Conservation (phyloP, 2,113 vertebrate genomes). For the Hucho hucho region DNA sequence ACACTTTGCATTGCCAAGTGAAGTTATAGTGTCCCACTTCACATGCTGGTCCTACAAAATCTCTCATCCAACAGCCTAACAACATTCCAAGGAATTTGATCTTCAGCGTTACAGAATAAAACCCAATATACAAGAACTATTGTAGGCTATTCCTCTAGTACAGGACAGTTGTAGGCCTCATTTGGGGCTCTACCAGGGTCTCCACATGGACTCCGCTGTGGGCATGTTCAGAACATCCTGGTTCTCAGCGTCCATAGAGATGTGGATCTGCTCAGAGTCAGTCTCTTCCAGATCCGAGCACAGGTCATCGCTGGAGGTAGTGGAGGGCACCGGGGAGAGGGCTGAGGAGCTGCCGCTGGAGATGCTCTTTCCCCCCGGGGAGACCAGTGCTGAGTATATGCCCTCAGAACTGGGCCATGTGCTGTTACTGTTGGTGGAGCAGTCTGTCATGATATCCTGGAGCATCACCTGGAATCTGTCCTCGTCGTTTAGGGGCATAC, state of each 20-base stretch:
- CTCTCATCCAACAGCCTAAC: conserved; percentile 24
- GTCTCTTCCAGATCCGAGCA: conserved; percentile 86
- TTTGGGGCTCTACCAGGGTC: conserved; percentile 83
- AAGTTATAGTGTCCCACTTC: conserved; percentile 11
- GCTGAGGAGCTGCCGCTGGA: conserved; percentile 27
- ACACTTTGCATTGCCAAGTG: conserved; percentile 8
- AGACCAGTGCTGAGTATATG: conserved; percentile 24
- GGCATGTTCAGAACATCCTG: conserved; percentile 53
- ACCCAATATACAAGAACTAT: not conserved
- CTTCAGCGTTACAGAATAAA: not conserved
- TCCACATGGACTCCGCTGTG: conserved; percentile 80
- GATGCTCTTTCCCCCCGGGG: conserved; percentile 41
- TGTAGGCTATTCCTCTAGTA: not conserved
- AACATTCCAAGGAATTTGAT: conserved; percentile 4
- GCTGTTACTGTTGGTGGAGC: conserved; percentile 25
- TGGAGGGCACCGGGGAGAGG: conserved; percentile 61
- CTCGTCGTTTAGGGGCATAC: conserved; percentile 87
- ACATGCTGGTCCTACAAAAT: conserved; percentile 2
- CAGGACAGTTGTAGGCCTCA: not conserved
- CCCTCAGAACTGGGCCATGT: conserved; percentile 40
- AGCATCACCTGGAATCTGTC: conserved; percentile 76
- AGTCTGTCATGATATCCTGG: conserved; percentile 71
- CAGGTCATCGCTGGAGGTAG: conserved; percentile 74
- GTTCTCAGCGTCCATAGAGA: conserved; percentile 68
- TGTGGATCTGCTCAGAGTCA: conserved; percentile 76